A percentile compares a stretch with the other conserved stretches of the same genome.
These are phyloP conservation scores for Eilema caniola DNA, from an alignment of 2,888 invertebrate species.

Conservation along the genomic window DNA sequence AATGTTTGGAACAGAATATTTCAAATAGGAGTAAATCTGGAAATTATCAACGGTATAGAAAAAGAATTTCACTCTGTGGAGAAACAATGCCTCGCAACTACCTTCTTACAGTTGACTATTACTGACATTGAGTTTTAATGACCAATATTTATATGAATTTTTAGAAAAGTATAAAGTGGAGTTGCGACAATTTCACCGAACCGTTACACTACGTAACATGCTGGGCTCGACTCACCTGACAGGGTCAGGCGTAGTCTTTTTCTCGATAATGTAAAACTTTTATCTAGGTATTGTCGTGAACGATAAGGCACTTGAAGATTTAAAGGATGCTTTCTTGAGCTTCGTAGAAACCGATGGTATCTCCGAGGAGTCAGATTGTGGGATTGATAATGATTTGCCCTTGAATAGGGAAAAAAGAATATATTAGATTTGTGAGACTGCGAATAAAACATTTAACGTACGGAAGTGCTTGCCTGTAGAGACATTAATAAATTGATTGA, in stretches of 20 bases:
- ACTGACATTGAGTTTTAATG: not conserved
- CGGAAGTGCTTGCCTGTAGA: not conserved
- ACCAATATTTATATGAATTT: not conserved
- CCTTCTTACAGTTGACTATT: too few species aligned
- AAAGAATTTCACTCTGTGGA: too few species aligned
- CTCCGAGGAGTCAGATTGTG: constrained; percentile 10
- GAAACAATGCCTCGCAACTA: too few species aligned
- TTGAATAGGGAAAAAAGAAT: constrained; percentile 27
- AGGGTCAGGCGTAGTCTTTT: constrained; percentile 10
- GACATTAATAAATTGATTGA: not conserved
- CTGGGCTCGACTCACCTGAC: constrained; percentile 19
- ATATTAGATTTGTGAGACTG: constrained; percentile 10
- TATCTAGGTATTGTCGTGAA: constrained; percentile 7
- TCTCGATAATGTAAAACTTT: not conserved
- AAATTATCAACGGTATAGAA: not conserved
- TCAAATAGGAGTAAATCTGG: too few species aligned
- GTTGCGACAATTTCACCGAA: not conserved
- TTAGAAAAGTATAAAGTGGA: not conserved
- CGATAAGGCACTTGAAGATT: constrained; percentile 10
- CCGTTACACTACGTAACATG: not conserved
- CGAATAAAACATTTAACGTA: not conserved
- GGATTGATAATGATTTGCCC: constrained; percentile 13
- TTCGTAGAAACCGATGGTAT: constrained; percentile 13
- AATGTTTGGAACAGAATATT: too few species aligned
- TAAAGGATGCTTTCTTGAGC: constrained; percentile 7